Base-by-base conservation (phyloP, 2,113 vertebrate genomes). In the Poeciliopsis retropinna region DNA sequence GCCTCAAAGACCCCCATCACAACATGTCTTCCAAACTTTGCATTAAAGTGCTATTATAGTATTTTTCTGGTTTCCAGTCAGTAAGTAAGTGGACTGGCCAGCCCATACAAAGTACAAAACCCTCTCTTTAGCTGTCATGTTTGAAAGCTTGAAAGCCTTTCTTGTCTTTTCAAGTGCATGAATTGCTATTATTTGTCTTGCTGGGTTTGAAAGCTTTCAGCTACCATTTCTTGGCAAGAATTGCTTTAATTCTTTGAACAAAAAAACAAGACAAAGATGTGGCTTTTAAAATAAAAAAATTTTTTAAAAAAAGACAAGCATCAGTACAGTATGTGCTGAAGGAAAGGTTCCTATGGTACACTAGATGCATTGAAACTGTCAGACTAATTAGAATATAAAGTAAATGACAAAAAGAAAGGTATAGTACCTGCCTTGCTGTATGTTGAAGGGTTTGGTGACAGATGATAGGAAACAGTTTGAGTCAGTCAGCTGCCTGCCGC, bases 121-220 rank as follows among this genome's bases (percentile, higher is more conserved):
- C 84, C 72, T 67, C 71, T 81, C 89, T 88, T 92, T 80, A 87
- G 85, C 86, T 92, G 87, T 88, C 89, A 92, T 37, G 61, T 77
- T 67, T 85, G 84, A 91, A 86, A 77, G 83, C 85, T 79, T 85
- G 83, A 92, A 93, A 89, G 90, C 88, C 75, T 81, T 68, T 76
- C 41, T 72, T 76, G 51, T 83, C 77, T 80, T 85, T 91, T 86
- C 83, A 71, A 75, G 34, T 76, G 70, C 30, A 64, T 54, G 70
- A 75, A 91, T 86, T 84, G 80, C 80, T 80, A 76, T 79, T 69
- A 80, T 89, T 92, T 90, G 85, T 91, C 84, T 90, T 82, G 69
- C 70, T 84, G 82, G 73, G 78, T 67, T 73, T 80, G 75, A 90
- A 92, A 80, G 85, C 88, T 82, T 78, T 70, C 60, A 69, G 73